Base-by-base conservation (phyloP, 1,140 invertebrate species). In the Hyposmocoma kahamanoa region DNA sequence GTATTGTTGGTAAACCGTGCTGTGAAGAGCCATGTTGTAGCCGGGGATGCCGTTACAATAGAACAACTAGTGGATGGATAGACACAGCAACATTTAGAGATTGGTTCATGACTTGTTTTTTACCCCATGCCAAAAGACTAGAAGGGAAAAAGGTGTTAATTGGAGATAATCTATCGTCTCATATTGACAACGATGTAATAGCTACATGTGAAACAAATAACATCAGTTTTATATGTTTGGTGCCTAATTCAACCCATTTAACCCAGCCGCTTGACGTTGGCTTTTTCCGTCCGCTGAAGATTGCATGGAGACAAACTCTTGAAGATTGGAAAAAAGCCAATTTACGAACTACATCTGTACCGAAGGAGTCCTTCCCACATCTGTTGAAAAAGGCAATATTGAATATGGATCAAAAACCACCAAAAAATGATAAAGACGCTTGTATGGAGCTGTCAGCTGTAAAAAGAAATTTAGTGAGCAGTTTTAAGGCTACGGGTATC, bases 231-330 rank as follows among this genome's bases (percentile, higher is more conserved):
- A 20, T 24, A 21, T 42, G 38, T 17, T 47, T 79, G 18, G 66
- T 75, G 10, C 45, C 60, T 18, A 79, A 81, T 47, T 36, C 65
- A 11, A 79, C 71, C 1, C 73, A 83, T 48, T 50, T 67, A 0
- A 59, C 61, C 15, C 75, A 85, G 48, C 82, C 79, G 9, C 52
- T 84, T 15, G 79, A 85, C 60, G 73, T 78, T 26, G 57, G 47
- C 44, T 54, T 80, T 26, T 81, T 75, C 48, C 49, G 39, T 9
- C 66, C 67, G 13, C 41, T 79, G 55, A 73, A 75, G 34, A 55
- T 42, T 28, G 24, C 36, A 17, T 75, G 72, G 73, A 32, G 70
- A 36, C 32, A 58, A 47, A 68, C 75, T 34, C 45, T 76, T 24
- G 41, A 47, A n/a, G 41, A 55, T 5, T 76, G 48, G 42, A 71